These are phyloP conservation scores for Clepsis dumicolana DNA, from an alignment of 2,888 invertebrate species.

Conservation along the genomic window DNA sequence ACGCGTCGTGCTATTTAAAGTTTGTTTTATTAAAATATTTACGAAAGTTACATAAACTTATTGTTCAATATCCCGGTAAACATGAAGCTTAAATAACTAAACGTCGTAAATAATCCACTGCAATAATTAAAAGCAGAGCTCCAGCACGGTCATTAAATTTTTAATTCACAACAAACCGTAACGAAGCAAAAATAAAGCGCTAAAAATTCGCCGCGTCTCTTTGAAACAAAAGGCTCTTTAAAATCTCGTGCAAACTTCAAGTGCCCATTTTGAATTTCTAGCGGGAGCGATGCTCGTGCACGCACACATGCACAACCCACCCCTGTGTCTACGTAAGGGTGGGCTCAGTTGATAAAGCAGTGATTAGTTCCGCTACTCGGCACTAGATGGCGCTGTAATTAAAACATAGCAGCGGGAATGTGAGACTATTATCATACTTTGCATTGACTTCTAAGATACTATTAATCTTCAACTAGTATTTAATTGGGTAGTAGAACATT, in stretches of 20 bases:
- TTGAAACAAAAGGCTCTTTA: constrained; percentile 44
- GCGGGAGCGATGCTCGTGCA: constrained; percentile 38
- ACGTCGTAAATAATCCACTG: neutral
- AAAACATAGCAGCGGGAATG: neutral
- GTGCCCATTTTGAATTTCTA: constrained; percentile 48
- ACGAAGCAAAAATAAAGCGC: constrained; percentile 43
- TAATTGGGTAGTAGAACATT: too few species aligned
- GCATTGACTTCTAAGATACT: too few species aligned
- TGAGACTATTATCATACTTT: too few species aligned
- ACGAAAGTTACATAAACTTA: too few species aligned
- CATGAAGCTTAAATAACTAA: neutral
- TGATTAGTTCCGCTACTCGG: constrained; percentile 55
- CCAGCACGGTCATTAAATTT: constrained; percentile 26
- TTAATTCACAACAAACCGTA: constrained; percentile 38
- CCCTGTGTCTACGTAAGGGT: constrained; percentile 32
- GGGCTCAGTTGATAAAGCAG: constrained; percentile 46
- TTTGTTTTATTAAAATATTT: too few species aligned
- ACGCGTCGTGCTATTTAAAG: too few species aligned
- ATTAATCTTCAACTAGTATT: too few species aligned
- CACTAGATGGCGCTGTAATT: constrained; percentile 60
- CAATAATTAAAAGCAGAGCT: neutral
- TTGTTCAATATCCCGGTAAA: neutral
- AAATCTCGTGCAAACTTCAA: constrained; percentile 44
- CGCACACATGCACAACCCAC: constrained; percentile 46
- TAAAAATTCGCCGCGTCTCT: constrained; percentile 37